Evolutionary conservation across 2,113 vertebrate genomes (phyloP).

Genomic region (Megaceryle maxima): DNA sequence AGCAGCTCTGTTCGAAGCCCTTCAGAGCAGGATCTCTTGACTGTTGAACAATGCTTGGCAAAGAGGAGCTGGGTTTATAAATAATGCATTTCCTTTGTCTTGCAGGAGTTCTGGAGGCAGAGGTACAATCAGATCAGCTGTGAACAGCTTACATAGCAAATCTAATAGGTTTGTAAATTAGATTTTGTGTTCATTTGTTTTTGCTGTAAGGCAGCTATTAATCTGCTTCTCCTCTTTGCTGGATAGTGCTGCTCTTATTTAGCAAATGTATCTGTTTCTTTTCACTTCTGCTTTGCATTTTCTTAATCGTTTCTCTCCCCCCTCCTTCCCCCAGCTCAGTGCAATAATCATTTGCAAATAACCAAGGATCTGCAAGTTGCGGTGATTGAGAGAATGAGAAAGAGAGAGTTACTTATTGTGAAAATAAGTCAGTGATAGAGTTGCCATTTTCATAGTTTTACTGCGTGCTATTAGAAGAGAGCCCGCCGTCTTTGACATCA

Average conservation of each 20-base stretch:
- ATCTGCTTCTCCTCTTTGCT: constrained; percentile 76
- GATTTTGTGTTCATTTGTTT: constrained; percentile 84
- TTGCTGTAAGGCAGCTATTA: constrained; percentile 83
- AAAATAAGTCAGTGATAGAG: constrained; percentile 59
- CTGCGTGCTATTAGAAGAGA: neutral
- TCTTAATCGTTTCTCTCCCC: constrained; percentile 58
- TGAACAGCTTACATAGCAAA: constrained; percentile 85
- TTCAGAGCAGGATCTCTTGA: constrained; percentile 34
- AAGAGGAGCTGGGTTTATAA: constrained; percentile 75
- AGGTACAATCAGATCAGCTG: constrained; percentile 86
- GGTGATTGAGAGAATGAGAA: constrained; percentile 28
- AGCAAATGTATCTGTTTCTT: constrained; percentile 72
- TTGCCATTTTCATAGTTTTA: constrained; percentile 26
- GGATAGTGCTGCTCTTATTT: constrained; percentile 74
- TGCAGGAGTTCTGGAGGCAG: constrained; percentile 87
- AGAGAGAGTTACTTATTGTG: constrained; percentile 55
- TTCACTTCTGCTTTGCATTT: constrained; percentile 74
- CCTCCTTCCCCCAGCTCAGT: neutral
- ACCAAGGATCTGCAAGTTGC: constrained; percentile 45
- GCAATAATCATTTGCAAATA: constrained; percentile 61
- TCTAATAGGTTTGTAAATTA: constrained; percentile 91
- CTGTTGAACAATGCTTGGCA: constrained; percentile 68
- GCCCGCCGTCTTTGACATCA: neutral
- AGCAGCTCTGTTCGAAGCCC: neutral
- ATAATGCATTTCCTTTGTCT: constrained; percentile 84